These are phyloP conservation scores for Proteles cristata DNA, from an alignment of 2,113 vertebrate genomes.

Conservation along the genomic window DNA sequence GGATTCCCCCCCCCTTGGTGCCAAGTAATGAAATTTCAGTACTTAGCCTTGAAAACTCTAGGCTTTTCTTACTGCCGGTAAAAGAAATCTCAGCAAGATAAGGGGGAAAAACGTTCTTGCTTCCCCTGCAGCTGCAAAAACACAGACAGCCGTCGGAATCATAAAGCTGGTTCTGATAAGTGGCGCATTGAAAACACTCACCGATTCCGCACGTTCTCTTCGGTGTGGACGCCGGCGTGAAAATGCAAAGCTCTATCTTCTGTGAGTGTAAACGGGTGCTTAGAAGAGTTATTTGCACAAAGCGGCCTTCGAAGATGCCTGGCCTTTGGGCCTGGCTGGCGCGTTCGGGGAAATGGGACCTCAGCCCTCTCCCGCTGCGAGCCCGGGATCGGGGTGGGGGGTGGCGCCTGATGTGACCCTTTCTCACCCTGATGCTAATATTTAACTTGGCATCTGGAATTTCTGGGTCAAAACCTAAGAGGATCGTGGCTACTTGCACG, in stretches of 20 bases:
- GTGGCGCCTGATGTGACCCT: background rate
- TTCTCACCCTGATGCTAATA: background rate
- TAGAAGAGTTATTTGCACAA: background rate
- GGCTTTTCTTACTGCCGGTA: background rate
- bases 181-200: background rate
- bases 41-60: constrained; percentile 11
- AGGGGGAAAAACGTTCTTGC: background rate
- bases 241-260: background rate
- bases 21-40: constrained; percentile 33
- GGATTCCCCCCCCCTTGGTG: background rate
- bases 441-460: background rate
- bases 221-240: background rate
- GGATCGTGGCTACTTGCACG: background rate
- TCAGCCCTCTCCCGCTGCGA: background rate
- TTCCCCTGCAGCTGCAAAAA: background rate
- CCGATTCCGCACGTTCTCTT: background rate
- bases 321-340: background rate
- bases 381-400: background rate
- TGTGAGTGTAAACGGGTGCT: background rate
- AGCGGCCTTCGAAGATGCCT: background rate
- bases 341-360: background rate
- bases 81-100: background rate
- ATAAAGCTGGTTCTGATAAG: background rate
- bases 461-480: background rate
- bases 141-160: background rate